Evolutionary conservation across 2,113 vertebrate species (phyloP), one percentile per base, ranked within the genome.

Genomic region (Plestiodon gilberti): DNA sequence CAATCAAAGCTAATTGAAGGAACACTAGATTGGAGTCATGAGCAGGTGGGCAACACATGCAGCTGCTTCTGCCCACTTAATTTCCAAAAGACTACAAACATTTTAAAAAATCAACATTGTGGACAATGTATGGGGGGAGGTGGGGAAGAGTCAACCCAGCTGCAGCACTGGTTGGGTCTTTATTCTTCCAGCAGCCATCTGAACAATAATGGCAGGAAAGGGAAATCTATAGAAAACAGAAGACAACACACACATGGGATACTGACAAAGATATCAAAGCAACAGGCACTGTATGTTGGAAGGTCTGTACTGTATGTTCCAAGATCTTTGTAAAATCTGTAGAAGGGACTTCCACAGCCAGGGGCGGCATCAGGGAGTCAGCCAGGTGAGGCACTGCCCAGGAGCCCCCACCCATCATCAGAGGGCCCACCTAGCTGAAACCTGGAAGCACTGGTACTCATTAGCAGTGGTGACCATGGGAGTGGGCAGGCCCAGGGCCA

Each of bases 1-100:
- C 92, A 95, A 95, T 95, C 93, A 95, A 94, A 94, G 90, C 89
- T 94, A 95, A 95, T 95, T 94, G 95, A 95, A 95, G 94, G 91
- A 93, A 94, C 90, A 95, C 87, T 93, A 92, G 92, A 94, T 93
- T 94, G 94, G 93, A 91, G 92, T 90, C 92, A 93, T 90, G 92
- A 94, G 95, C 95, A 95, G 94, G 94, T 95, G 95, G 95, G 95
- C 93, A 94, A 91, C 90, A 84, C 83, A 83, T 87, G 92, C 94
- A 95, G 94, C 95, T 95, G 94, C 92, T 92, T 94, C 93, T 93
- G 84, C 86, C n/a, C 90, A 93, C 89, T 91, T 93, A 87, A 92
- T 93, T 94, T 95, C 92, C 92, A 65, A 93, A 94, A 92, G 93
- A 90, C 89, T 91, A 90, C 84, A 92, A 89, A 94, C 90, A 93